These are phyloP conservation scores for Apostichopus californicus DNA, from an alignment of 35 echinoderm and acorn worm genomes.

Conservation along the genomic window DNA sequence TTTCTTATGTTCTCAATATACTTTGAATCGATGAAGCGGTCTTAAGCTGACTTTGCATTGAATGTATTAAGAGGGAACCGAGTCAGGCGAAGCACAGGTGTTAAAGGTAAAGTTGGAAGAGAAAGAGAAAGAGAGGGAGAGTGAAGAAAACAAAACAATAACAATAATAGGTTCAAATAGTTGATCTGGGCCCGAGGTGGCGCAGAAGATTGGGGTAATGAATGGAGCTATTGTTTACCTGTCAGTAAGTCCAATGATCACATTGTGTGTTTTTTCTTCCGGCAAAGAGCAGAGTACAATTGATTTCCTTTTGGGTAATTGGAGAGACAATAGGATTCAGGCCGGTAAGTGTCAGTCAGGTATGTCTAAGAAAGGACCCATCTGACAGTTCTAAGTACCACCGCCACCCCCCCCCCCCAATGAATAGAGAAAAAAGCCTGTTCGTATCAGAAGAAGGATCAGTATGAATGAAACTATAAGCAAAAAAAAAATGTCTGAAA, in stretches of 20 bases:
- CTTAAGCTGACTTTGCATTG: too few relatives aligned
- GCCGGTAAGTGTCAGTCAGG: slow-evolving; percentile 40
- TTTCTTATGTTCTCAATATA: neutral
- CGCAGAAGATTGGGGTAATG: neutral
- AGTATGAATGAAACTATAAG: neutral
- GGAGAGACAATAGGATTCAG: slow-evolving; percentile 34
- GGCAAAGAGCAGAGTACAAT: slow-evolving; percentile 28
- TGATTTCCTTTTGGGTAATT: slow-evolving; percentile 30
- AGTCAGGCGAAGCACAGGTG: slow-evolving; percentile 27
- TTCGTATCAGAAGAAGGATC: neutral
- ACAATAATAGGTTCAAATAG: slow-evolving; percentile 32
- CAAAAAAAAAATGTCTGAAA: slow-evolving; percentile 14
- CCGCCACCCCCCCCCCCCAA: too few relatives aligned
- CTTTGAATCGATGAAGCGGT: neutral
- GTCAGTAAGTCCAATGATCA: slow-evolving; percentile 38
- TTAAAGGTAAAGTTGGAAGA: neutral
- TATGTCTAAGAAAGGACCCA: neutral
- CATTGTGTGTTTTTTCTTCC: slow-evolving; percentile 44
- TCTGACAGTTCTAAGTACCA: slow-evolving; percentile 38
- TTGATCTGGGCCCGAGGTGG: slow-evolving; percentile 16
- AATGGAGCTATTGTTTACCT: slow-evolving; percentile 27
- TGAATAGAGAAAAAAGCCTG: slow-evolving; percentile 16
- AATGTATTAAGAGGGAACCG: neutral
- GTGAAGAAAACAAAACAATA: neutral
- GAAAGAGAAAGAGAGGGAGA: neutral